Evolutionary conservation across 2,888 invertebrate species (phyloP).

Genomic region (Chouioia cunea): DNA sequence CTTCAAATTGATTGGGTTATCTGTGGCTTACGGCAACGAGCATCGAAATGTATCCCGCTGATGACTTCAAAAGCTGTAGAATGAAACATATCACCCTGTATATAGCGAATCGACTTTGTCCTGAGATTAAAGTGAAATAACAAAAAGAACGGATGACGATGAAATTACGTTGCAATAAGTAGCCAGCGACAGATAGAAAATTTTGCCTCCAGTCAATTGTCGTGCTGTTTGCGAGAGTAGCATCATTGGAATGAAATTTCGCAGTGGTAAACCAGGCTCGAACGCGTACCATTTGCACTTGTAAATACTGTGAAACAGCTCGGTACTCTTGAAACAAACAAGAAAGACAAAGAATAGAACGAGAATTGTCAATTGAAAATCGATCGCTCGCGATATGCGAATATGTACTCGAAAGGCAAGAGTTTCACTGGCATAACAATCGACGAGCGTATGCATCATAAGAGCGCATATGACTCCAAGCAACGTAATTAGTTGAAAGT

Average conservation of each 20-base stretch:
- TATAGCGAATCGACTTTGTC: no score
- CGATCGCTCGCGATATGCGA: neutral
- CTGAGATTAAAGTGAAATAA: no score
- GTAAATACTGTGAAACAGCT: conserved; percentile 4
- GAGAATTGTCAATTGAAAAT: neutral
- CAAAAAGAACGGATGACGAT: no score
- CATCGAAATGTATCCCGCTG: no score
- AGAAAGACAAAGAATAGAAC: no score
- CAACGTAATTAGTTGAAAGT: neutral
- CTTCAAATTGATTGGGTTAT: no score
- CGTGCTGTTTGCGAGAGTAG: neutral
- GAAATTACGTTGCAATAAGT: conserved; percentile 2
- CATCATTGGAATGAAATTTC: conserved; percentile 7
- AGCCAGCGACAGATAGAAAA: neutral
- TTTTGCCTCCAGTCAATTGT: conserved; percentile 1
- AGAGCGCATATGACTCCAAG: neutral
- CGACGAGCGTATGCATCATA: neutral
- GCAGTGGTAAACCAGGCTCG: neutral
- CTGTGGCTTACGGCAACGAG: no score
- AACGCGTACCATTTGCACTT: conserved; percentile 7
- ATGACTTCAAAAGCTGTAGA: no score
- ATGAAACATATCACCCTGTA: no score
- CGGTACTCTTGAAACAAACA: neutral
- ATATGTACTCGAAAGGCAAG: neutral
- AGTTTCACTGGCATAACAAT: neutral